Percentiles rank a stretch among this genome's conserved stretches.
Conservation (phyloP, 2,888 invertebrate species). For the Nebria salina region DNA sequence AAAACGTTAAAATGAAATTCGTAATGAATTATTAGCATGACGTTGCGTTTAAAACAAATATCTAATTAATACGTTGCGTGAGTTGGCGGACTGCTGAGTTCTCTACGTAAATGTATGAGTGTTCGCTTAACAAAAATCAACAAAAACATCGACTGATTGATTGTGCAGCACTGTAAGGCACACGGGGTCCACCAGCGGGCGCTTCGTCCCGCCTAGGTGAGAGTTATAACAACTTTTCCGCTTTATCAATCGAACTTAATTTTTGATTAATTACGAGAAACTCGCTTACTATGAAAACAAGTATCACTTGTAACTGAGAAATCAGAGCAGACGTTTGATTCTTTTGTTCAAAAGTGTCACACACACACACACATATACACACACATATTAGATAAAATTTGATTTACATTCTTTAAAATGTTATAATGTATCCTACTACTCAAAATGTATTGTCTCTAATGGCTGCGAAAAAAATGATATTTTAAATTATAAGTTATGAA, state of each 20-base stretch:
- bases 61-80: conserved; percentile 56
- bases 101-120: conserved; percentile 2
- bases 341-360: not conserved
- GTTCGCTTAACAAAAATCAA: conserved; percentile 8
- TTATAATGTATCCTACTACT: too few species aligned
- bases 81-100: conserved; percentile 24
- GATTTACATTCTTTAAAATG: too few species aligned
- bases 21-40: conserved; percentile 56
- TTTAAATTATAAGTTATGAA: too few species aligned
- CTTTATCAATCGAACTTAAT: conserved; percentile 19
- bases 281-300: not conserved
- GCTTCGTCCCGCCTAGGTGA: not conserved
- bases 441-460: too few species aligned
- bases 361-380: not conserved
- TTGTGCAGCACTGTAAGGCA: conserved; percentile 28
- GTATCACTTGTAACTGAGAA: not conserved
- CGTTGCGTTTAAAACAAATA: conserved; percentile 54
- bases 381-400: too few species aligned
- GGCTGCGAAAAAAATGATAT: too few species aligned
- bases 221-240: conserved; percentile 19
- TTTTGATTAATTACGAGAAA: conserved; percentile 39
- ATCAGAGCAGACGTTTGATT: not conserved
- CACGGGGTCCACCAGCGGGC: not conserved
- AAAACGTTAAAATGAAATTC: conserved; percentile 50
- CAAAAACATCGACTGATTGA: conserved; percentile 37